phyloP scores from a whole-genome alignment of 2,113 vertebrate species.

The Cygnus atratus region DNA sequence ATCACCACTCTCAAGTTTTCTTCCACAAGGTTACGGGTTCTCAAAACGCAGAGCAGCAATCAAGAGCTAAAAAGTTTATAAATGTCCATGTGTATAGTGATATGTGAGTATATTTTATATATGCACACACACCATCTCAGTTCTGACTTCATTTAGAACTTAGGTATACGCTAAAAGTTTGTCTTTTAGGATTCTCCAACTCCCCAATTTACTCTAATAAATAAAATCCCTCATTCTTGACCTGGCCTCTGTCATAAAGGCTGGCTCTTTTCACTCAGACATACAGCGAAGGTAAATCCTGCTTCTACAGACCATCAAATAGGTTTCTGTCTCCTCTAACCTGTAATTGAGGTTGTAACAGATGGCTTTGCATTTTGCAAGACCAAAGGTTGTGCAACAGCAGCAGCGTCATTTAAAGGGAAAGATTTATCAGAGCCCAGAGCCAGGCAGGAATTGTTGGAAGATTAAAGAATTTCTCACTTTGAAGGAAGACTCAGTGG shows the following conservation, averaged over 20 bases:
- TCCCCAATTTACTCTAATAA: background rate
- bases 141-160: background rate
- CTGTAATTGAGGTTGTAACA: slow-evolving; percentile 63
- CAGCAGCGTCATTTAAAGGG: slow-evolving; percentile 45
- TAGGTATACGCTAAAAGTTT: background rate
- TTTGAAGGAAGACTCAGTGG: background rate
- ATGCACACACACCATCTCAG: accelerated
- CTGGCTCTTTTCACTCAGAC: slow-evolving; percentile 3
- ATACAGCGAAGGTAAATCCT: slow-evolving; percentile 7
- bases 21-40: background rate
- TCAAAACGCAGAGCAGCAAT: background rate
- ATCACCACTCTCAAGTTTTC: background rate
- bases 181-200: background rate
- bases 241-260: background rate
- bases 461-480: background rate
- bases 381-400: slow-evolving; percentile 53
- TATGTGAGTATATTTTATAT: too few species aligned
- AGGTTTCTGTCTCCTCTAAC: slow-evolving; percentile 58
- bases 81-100: too few species aligned
- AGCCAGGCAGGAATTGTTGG: background rate
- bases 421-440: background rate
- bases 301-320: slow-evolving; percentile 42
- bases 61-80: accelerated
- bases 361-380: slow-evolving; percentile 61
- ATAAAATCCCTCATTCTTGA: background rate